Percentiles rank a stretch among this genome's conserved stretches.
phyloP scores from a whole-genome alignment of 2,888 invertebrate species.

The Limenitis camilla region DNA sequence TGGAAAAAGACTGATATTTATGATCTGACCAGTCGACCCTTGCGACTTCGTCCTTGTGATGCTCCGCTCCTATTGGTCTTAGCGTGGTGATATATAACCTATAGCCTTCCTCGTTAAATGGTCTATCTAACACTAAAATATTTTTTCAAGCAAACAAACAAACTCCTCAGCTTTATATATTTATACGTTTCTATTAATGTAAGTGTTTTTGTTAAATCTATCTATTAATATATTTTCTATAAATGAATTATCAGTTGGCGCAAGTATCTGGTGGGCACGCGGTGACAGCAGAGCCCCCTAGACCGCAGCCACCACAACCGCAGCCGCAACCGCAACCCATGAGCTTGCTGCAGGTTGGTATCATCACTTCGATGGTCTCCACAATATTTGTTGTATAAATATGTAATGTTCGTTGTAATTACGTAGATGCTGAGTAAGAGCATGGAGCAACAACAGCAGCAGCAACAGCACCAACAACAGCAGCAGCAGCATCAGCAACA shows the following conservation, averaged over 20 bases:
- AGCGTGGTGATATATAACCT: no score
- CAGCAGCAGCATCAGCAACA: conserved; percentile 46
- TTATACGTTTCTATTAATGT: no score
- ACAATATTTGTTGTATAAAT: no score
- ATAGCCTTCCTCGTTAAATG: no score
- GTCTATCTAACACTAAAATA: no score
- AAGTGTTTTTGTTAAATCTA: no score
- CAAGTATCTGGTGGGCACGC: conserved; percentile 80
- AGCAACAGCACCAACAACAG: conserved; percentile 45
- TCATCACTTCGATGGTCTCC: conserved; percentile 7
- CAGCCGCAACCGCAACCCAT: conserved; percentile 59
- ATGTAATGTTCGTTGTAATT: neutral
- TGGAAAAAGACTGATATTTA: no score
- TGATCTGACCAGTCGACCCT: no score
- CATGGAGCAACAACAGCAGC: conserved; percentile 54
- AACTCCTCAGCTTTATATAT: no score
- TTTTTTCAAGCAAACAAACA: no score
- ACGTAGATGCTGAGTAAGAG: conserved; percentile 77
- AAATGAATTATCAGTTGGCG: conserved; percentile 66
- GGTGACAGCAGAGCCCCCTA: conserved; percentile 68
- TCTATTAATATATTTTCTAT: neutral
- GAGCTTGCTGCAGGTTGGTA: conserved; percentile 73
- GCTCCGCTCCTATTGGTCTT: no score
- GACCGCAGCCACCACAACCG: conserved; percentile 61
- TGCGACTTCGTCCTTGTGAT: no score